phyloP scores from a whole-genome alignment of 1,140 invertebrate genomes.

The Nilaparvata lugens region DNA sequence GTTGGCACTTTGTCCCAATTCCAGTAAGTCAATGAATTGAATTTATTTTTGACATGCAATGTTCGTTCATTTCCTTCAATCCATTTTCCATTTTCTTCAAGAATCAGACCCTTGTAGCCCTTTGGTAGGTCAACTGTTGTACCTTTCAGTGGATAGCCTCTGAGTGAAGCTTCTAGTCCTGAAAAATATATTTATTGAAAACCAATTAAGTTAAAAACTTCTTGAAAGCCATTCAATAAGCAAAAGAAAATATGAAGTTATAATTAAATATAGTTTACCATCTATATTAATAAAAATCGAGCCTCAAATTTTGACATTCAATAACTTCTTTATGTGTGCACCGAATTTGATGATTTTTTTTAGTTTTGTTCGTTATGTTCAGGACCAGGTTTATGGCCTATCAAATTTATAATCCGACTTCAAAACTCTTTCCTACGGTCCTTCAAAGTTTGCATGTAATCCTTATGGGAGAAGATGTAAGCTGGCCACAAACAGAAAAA shows the following conservation, averaged over 20 bases:
- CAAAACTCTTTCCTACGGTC: too few species aligned
- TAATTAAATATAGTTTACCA: conserved; percentile 27
- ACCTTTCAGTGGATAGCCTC: conserved; percentile 59
- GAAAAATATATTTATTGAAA: too few species aligned
- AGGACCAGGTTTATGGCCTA: too few species aligned
- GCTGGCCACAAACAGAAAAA: too few species aligned
- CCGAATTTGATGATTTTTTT: too few species aligned
- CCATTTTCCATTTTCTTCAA: conserved; percentile 52
- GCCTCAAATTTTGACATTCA: too few species aligned
- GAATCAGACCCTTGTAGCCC: conserved; percentile 53
- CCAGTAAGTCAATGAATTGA: conserved; percentile 61
- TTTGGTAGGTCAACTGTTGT: conserved; percentile 46
- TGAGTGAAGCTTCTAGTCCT: conserved; percentile 48
- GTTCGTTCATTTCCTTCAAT: conserved; percentile 48
- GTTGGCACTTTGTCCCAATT: conserved; percentile 67
- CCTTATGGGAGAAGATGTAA: too few species aligned
- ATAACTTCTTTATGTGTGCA: too few species aligned
- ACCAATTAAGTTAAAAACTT: neutral
- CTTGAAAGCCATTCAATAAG: neutral
- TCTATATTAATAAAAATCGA: conserved; percentile 18
- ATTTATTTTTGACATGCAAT: conserved; percentile 48
- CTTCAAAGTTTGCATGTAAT: too few species aligned
- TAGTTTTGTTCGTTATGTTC: too few species aligned
- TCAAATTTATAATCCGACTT: too few species aligned
- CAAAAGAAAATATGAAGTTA: conserved; percentile 7